Percentiles rank a stretch among this genome's conserved stretches.
These are phyloP conservation scores for Eristalis pertinax DNA, from an alignment of 2,888 invertebrate species.

Conservation along the genomic window DNA sequence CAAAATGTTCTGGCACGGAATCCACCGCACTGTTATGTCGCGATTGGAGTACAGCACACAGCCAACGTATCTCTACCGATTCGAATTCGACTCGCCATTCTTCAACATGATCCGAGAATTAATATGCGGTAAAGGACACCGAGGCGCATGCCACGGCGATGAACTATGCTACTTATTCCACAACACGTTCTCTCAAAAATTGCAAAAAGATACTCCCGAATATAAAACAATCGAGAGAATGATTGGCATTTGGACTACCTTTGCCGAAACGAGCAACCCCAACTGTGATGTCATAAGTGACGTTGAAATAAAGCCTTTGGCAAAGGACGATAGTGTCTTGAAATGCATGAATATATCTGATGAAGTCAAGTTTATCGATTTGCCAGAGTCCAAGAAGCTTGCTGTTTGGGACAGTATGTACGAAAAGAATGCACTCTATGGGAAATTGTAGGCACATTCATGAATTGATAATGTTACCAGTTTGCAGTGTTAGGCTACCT, in stretches of 20 bases:
- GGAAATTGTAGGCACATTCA: conserved; percentile 24
- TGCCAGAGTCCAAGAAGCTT: conserved; percentile 76
- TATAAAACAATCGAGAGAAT: conserved; percentile 78
- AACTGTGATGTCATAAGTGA: conserved; percentile 76
- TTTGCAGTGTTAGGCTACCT: conserved; percentile 29
- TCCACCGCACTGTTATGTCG: conserved; percentile 76
- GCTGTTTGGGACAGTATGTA: conserved; percentile 78
- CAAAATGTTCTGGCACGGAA: conserved; percentile 79
- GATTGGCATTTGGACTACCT: conserved; percentile 79
- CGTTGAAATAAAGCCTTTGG: conserved; percentile 74
- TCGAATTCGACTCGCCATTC: conserved; percentile 79
- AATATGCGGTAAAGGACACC: conserved; percentile 75
- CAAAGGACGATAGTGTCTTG: conserved; percentile 68
- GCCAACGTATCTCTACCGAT: conserved; percentile 79
- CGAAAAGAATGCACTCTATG: conserved; percentile 65
- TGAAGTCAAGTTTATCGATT: conserved; percentile 75
- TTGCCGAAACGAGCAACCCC: conserved; percentile 78
- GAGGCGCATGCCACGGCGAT: conserved; percentile 79
- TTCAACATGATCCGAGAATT: conserved; percentile 78
- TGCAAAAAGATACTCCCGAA: conserved; percentile 75
- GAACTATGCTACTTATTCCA: conserved; percentile 80
- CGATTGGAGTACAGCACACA: conserved; percentile 74
- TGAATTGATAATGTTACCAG: not conserved
- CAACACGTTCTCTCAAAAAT: conserved; percentile 74
- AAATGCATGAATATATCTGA: conserved; percentile 77